A percentile compares a stretch with the other conserved stretches of the same genome.
Evolutionary conservation across 2,888 invertebrate species (phyloP).

Genomic region (Plemyria rubiginata): DNA sequence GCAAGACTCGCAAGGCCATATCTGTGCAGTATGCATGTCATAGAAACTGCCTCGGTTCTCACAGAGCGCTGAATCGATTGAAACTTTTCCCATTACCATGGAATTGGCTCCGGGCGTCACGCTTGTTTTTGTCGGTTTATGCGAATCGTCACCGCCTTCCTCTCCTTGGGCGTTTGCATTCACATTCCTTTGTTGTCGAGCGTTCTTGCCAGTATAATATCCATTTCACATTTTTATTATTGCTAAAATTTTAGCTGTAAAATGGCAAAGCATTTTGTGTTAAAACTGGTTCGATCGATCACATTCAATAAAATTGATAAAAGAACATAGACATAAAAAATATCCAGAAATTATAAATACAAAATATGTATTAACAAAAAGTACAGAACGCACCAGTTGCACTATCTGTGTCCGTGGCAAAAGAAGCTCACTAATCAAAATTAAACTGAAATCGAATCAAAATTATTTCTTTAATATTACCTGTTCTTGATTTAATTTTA

Average conservation of each 20-base stretch:
- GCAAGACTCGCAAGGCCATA: constrained; percentile 21
- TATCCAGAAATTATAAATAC: too few species aligned
- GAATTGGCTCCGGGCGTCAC: constrained; percentile 56
- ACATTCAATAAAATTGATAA: too few species aligned
- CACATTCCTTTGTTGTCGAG: constrained; percentile 23
- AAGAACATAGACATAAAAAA: too few species aligned
- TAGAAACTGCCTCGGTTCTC: constrained; percentile 43
- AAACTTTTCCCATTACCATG: constrained; percentile 69
- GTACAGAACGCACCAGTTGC: too few species aligned
- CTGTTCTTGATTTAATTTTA: too few species aligned
- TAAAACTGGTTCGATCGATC: too few species aligned
- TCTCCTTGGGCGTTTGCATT: constrained; percentile 21
- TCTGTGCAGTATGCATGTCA: constrained; percentile 35
- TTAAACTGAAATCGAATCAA: too few species aligned
- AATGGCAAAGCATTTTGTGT: too few species aligned
- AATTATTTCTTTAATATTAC: too few species aligned
- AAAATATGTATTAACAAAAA: too few species aligned
- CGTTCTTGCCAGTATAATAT: constrained; percentile 6
- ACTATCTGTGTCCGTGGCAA: too few species aligned
- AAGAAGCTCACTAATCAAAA: too few species aligned
- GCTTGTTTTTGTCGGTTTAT: constrained; percentile 58
- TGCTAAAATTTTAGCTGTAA: neutral
- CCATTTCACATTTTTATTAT: neutral
- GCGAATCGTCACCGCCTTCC: constrained; percentile 34
- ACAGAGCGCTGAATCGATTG: constrained; percentile 58